Evolutionary conservation across 2,888 invertebrate genomes (phyloP), one percentile per base, ranked within the genome.

Genomic region (Aleiodes alternator): DNA sequence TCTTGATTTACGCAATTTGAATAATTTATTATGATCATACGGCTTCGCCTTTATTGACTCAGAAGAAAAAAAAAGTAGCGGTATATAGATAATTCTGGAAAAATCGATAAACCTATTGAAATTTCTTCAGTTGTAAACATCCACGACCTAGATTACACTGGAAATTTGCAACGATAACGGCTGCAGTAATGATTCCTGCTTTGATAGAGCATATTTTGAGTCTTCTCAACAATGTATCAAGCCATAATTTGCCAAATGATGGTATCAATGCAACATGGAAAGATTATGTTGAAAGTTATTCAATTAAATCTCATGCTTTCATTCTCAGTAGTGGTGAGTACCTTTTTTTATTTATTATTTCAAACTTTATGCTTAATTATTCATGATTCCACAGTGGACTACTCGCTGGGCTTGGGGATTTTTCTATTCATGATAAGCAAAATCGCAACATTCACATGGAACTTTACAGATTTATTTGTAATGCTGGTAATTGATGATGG

Each of bases 381-480:
- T 56, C 7, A 11, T 43, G 8, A 43, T 43, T 43, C 9, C 43
- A 9, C 79, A 87, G 89, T 85, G 51, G 69, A 82, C 3, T 89
- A 88, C 72, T 87, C 84, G 75, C 79, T 86, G 11, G 75, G 77
- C 0, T 56, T 86, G 3, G 89, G 88, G 23, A 73, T 89, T 57
- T 87, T 85, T 71, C 80, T 87, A 8, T 88, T 89, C 38, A 53
- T 92, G 61, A 90, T 93, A 68, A 92, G 94, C 79, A 86, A 93
- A 43, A 80, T 93, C 12, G 92, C 93, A 0, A 95, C 95, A 0
- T 93, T 94, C 70, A 90, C 92, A 0, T 95, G 95, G 95, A 95
- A 93, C 83, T 94, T 93, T 78, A 94, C 93, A 84, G 95, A 95
- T 84, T 86, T 94, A 56, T 93, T 95, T 79, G 92, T 95, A 48